Conservation (phyloP, 2,113 vertebrate genomes). For the Catagonus wagneri region DNA sequence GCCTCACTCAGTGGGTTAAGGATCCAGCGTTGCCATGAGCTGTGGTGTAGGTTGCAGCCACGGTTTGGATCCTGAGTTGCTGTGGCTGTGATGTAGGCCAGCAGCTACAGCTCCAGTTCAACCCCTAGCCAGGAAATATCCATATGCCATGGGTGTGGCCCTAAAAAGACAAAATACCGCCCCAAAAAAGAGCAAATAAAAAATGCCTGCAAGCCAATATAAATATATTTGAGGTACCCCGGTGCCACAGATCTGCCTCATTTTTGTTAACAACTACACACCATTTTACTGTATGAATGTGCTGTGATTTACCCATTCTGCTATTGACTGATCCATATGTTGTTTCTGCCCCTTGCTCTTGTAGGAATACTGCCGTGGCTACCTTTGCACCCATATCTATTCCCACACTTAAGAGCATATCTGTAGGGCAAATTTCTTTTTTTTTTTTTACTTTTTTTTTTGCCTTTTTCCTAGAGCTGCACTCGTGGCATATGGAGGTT, state of each 20-base stretch:
- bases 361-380: not conserved
- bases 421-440: constrained; percentile 21
- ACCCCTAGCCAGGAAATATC: too few species aligned
- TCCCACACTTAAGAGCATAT: not conserved
- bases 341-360: not conserved
- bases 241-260: not conserved
- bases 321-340: not conserved
- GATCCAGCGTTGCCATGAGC: too few species aligned
- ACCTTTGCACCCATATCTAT: not conserved
- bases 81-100: too few species aligned
- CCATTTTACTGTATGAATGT: not conserved
- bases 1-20: too few species aligned
- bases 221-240: not conserved
- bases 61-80: too few species aligned
- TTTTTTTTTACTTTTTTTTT: too few species aligned
- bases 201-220: not conserved
- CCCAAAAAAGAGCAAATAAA: not conserved
- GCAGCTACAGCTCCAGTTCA: too few species aligned
- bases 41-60: too few species aligned
- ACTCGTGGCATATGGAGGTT: too few species aligned
- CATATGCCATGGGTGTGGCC: too few species aligned
- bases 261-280: not conserved
- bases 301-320: not conserved
- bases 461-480: too few species aligned
- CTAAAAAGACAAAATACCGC: too few species aligned